A percentile compares a stretch with the other conserved stretches of the same genome.
phyloP scores from a whole-genome alignment of 2,888 invertebrate species.

The Lithophane socia region DNA sequence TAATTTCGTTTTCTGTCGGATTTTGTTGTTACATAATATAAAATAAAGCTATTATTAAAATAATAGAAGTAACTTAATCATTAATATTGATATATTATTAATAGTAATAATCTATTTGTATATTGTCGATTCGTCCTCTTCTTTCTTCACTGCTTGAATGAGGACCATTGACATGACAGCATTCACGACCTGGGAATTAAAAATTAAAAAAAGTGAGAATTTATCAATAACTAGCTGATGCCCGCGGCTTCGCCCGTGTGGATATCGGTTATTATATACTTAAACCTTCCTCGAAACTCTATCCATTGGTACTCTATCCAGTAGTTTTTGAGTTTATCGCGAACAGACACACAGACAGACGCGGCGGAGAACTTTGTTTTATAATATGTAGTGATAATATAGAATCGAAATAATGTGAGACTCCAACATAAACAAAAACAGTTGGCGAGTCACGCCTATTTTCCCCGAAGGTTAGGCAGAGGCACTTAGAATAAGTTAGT shows the following conservation, averaged over 20 bases:
- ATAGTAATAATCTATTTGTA: constrained; percentile 75
- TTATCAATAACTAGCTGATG: background rate
- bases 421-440: too few relatives aligned
- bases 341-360: too few relatives aligned
- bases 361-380: too few relatives aligned
- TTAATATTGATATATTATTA: constrained; percentile 30
- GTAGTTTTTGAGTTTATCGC: too few relatives aligned
- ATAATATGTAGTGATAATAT: too few relatives aligned
- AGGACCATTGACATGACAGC: constrained; percentile 93
- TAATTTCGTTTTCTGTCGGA: constrained; percentile 41
- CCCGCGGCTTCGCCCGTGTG: too few relatives aligned
- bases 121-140: constrained; percentile 91
- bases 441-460: too few relatives aligned
- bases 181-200: constrained; percentile 91
- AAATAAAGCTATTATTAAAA: constrained; percentile 55
- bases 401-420: too few relatives aligned
- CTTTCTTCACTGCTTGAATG: constrained; percentile 94
- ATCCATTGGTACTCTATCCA: too few relatives aligned
- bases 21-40: constrained; percentile 48
- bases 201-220: background rate
- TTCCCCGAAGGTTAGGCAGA: background rate
- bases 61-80: constrained; percentile 35
- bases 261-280: too few relatives aligned
- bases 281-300: too few relatives aligned
- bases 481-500: too few relatives aligned